Evolutionary conservation across 2,113 vertebrate species (phyloP), one percentile per base, ranked within the genome.

Genomic region (Amphilophus citrinellus): DNA sequence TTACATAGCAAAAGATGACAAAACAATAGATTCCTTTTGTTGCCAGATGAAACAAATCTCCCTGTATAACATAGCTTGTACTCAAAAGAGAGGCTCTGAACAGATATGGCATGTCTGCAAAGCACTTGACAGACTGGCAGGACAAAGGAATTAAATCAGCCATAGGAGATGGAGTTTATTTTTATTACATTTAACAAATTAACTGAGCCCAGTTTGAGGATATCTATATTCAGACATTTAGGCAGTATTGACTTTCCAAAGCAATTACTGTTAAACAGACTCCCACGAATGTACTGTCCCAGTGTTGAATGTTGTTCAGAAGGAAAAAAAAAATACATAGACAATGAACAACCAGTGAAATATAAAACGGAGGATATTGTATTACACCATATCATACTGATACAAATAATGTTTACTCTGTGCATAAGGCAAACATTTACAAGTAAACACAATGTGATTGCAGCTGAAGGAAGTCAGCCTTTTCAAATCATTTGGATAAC

Each of bases 151-250:
- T 87, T 68, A 78, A 77, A 86, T 81, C 78, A 66, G 35, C 76
- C 73, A 59, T 79, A 58, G n/a, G 80, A 57, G 53, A 82, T 18
- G 24, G 30, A 47, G 20, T 85, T 68, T 86, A 66, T 83, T 84
- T 87, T 66, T 87, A 85, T 82, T 82, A 44, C 53, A 53, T 88
- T 83, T 85, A 80, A 66, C 35, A 57, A 89, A 91, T 44, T 60
- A 75, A 88, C 61, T 82, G 71, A 88, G 50, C 75, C 59, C 62
- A 76, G 62, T 87, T 77, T 76, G 47, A 50, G 50, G 39, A 68
- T 83, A 59, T 84, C 73, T 88, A 84, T 85, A 88, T 88, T 86
- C 79, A 84, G 81, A 81, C 56, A 60, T 82, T 86, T 61, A 60
- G 47, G 79, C 35, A 27, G 24, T 57, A 84, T 76, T 66, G 37